phyloP scores from a whole-genome alignment of 2,797 vertebrate genomes.

The Thunnus albacares region DNA sequence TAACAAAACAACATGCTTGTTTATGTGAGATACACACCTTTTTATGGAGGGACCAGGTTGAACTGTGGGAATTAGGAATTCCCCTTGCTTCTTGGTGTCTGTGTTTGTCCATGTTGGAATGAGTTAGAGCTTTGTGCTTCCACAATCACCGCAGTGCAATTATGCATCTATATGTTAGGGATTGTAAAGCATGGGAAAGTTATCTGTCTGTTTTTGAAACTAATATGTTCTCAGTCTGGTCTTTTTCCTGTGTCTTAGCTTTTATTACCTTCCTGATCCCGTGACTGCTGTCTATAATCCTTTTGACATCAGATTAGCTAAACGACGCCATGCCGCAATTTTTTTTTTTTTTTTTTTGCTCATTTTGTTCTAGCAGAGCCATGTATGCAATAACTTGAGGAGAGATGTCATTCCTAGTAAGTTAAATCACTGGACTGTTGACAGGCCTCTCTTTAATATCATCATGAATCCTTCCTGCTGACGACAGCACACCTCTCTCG shows the following conservation, averaged over 20 bases:
- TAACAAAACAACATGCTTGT: conserved; percentile 70
- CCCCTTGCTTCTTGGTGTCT: conserved; percentile 54
- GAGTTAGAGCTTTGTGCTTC: conserved; percentile 15
- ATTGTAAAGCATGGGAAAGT: conserved; percentile 40
- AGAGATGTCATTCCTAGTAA: not conserved
- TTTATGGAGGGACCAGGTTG: conserved; percentile 38
- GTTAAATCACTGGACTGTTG: not conserved
- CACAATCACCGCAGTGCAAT: conserved; percentile 20
- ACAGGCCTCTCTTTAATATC: not conserved
- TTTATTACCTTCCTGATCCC: conserved; percentile 66
- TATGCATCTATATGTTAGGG: conserved; percentile 25
- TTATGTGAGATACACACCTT: conserved; percentile 59
- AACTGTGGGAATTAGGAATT: conserved; percentile 49
- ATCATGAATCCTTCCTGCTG: conserved; percentile 4
- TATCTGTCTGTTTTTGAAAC: conserved; percentile 50
- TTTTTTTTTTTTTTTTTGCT: not conserved
- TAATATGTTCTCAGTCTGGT: conserved; percentile 66
- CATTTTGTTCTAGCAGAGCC: not conserved
- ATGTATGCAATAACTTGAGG: not conserved
- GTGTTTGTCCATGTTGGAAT: conserved; percentile 19
- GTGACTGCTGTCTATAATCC: conserved; percentile 67
- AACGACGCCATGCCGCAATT: not conserved
- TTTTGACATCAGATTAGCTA: conserved; percentile 19
- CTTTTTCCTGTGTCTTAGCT: conserved; percentile 72
- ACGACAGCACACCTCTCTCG: not conserved